These are phyloP conservation scores for Standfussiana lucernea DNA, from an alignment of 2,888 invertebrate genomes.

Conservation along the genomic window DNA sequence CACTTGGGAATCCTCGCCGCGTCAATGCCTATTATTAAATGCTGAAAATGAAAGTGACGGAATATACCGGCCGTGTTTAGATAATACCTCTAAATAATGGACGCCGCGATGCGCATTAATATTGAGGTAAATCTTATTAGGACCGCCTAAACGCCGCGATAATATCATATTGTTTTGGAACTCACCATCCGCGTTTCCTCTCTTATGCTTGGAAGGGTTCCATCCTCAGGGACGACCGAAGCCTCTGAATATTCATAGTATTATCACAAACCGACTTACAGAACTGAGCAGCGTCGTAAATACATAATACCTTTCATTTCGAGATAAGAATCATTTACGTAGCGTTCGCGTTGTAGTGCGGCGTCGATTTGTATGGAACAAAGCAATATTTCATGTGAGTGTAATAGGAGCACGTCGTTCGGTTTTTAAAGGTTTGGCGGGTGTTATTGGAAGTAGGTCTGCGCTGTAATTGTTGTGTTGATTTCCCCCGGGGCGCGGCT, in stretches of 20 bases:
- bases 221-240: conserved; percentile 85
- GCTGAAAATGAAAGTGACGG: conserved; percentile 77
- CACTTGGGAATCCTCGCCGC: conserved; percentile 69
- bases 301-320: conserved; percentile 82
- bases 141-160: conserved; percentile 89
- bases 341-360: conserved; percentile 68
- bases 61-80: conserved; percentile 81
- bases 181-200: conserved; percentile 88
- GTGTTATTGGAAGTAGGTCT: conserved; percentile 87
- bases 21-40: conserved; percentile 72
- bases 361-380: conserved; percentile 61
- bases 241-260: conserved; percentile 89
- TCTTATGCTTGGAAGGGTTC: conserved; percentile 89
- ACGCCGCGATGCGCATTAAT: conserved; percentile 89
- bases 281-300: conserved; percentile 84
- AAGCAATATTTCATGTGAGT: conserved; percentile 64
- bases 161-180: conserved; percentile 90
- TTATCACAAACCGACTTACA: conserved; percentile 87
- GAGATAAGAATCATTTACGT: conserved; percentile 77
- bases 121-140: conserved; percentile 91
- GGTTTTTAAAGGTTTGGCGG: conserved; percentile 82
- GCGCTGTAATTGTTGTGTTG: conserved; percentile 89
- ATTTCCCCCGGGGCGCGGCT: conserved; percentile 87
- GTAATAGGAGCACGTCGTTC: conserved; percentile 73
- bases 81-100: conserved; percentile 89